phyloP scores from a whole-genome alignment of 1,140 invertebrate genomes.

The Aplysia californica region DNA sequence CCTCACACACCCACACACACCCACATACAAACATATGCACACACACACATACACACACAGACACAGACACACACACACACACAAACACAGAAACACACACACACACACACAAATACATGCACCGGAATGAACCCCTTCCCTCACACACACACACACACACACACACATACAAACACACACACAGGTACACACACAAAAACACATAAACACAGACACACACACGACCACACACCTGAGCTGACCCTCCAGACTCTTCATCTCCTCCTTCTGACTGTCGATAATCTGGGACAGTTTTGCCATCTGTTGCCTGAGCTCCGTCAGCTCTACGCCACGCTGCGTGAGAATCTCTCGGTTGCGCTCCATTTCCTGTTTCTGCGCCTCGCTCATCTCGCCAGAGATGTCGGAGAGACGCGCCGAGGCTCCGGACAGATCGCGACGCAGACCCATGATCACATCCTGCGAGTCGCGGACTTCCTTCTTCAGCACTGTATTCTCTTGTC shows the following conservation, averaged over 20 bases:
- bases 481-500: conserved; percentile 59
- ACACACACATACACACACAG: too few relatives aligned
- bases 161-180: background rate
- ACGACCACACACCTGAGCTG: conserved; percentile 45
- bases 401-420: conserved; percentile 65
- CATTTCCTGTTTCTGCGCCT: conserved; percentile 65
- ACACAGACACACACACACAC: too few relatives aligned
- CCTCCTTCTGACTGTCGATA: conserved; percentile 64
- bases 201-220: background rate
- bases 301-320: conserved; percentile 60
- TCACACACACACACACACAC: too few relatives aligned
- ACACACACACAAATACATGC: too few relatives aligned
- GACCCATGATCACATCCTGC: conserved; percentile 59
- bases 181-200: background rate
- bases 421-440: conserved; percentile 62
- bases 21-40: too few relatives aligned
- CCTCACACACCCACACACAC: too few relatives aligned
- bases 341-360: conserved; percentile 60
- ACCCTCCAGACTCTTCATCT: conserved; percentile 52
- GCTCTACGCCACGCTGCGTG: conserved; percentile 52
- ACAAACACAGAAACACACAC: too few relatives aligned
- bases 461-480: conserved; percentile 61
- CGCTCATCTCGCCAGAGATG: conserved; percentile 66
- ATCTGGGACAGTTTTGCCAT: conserved; percentile 66
- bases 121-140: too few relatives aligned